phyloP scores from a whole-genome alignment of 2,888 invertebrate genomes.

The Drosophila sordidula region DNA sequence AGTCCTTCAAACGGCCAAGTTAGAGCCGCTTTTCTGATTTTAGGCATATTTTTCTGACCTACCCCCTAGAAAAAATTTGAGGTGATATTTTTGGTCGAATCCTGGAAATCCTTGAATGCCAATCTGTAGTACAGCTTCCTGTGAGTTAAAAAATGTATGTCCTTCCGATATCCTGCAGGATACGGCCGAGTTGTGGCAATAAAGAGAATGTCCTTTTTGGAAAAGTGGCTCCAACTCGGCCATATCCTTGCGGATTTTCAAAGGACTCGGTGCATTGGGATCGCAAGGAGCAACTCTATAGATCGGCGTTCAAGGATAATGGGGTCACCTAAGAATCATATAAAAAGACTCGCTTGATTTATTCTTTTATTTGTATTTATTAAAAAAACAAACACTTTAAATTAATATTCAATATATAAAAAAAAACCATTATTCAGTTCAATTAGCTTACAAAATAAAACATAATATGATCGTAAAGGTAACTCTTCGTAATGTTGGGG shows the following conservation, averaged over 20 bases:
- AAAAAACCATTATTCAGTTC: slow-evolving; percentile 72
- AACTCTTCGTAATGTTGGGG: slow-evolving; percentile 14
- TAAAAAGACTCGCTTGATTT: slow-evolving; percentile 1
- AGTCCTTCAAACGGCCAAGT: too few relatives aligned
- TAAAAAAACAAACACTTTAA: slow-evolving; percentile 48
- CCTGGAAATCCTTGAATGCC: slow-evolving; percentile 3
- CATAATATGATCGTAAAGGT: slow-evolving; percentile 23
- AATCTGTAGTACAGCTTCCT: not conserved
- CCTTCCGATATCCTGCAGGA: not conserved
- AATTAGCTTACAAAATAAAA: slow-evolving; percentile 65
- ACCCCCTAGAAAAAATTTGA: not conserved
- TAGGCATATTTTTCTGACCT: not conserved
- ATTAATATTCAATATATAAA: slow-evolving; percentile 41
- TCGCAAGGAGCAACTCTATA: too few relatives aligned
- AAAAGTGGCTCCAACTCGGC: not conserved
- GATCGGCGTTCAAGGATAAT: too few relatives aligned
- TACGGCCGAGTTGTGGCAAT: not conserved
- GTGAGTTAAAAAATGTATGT: not conserved
- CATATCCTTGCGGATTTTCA: not conserved
- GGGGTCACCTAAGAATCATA: not conserved
- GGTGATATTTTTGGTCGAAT: not conserved
- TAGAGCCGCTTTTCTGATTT: not conserved
- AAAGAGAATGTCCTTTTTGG: not conserved
- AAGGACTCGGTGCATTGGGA: not conserved
- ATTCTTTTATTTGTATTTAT: slow-evolving; percentile 51